Evolutionary conservation across 2,888 invertebrate genomes (phyloP), one percentile per base, ranked within the genome.

Genomic region (Drosophila cyrtoloma): DNA sequence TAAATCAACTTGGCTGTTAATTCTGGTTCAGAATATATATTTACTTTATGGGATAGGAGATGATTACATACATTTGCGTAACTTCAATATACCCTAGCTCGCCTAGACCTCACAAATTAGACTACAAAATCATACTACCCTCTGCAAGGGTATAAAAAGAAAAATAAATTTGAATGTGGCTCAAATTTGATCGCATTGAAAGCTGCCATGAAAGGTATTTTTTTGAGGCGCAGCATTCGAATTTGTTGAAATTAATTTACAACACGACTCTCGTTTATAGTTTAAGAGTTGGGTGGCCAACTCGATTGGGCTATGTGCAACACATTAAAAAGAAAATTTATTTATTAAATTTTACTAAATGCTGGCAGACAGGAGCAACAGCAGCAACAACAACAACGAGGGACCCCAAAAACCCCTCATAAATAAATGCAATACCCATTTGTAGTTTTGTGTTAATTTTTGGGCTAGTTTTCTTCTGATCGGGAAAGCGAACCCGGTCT

Each of bases 181-280:
- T 56, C 66, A 64, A 60, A 51, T 79, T 71, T 57, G 70, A 35
- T 71, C 70, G 51, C 33, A 63, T 26, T 26, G 51, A 52, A 61
- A 56, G 70, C 51, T 64, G 66, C 42, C 73, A 1, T 47, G 57
- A 50, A 67, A 71, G 72, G 64, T 57, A 78, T 71, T 72, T 71
- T 60, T 63, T 26, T 75, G 63, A 51, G 68, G 33, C 55, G 28
- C 19, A 60, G 70, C 65, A 63, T 69, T 63, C 77, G 81, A 88
- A 90, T 91, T 90, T 90, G 91, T 90, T 86, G 75, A 86, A 91
- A 90, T 89, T 91, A 91, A 90, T 90, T 90, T 86, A 90, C 89
- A 88, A 77, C 91, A 89, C 72, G 80, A 77, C 86, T 81, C 79
- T 71, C 72, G 67, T 81, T 76, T 73, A 77, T 75, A 65, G 71